A percentile compares a stretch with the other conserved stretches of the same genome.
phyloP scores from a whole-genome alignment of 1,140 invertebrate species.

The Apis cerana region DNA sequence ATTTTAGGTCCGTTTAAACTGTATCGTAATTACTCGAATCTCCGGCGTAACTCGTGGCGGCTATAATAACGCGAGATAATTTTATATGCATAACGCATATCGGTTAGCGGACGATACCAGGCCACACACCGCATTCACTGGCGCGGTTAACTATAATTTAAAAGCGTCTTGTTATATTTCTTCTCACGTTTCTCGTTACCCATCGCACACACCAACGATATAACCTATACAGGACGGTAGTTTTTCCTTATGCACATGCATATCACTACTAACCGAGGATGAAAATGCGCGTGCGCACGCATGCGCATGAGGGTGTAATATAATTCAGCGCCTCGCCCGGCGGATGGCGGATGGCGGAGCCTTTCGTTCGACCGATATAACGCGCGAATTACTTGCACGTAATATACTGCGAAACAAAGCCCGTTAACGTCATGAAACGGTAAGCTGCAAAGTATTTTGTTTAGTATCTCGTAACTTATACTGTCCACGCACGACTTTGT shows the following conservation, averaged over 20 bases:
- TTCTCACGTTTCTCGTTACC: conserved; percentile 44
- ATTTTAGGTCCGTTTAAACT: conserved; percentile 6
- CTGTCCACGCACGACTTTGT: conserved; percentile 44
- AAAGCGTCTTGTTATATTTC: conserved; percentile 50
- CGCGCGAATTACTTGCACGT: conserved; percentile 45
- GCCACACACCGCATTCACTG: conserved; percentile 35
- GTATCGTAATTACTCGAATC: conserved; percentile 27
- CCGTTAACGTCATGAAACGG: conserved; percentile 44
- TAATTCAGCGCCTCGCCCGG: conserved; percentile 30
- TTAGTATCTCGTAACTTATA: conserved; percentile 50
- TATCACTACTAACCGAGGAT: too few species aligned
- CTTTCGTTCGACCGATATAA: conserved; percentile 16
- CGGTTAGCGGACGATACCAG: conserved; percentile 26
- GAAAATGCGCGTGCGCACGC: not conserved
- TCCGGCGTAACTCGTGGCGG: not conserved
- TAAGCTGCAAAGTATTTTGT: conserved; percentile 41
- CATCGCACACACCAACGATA: not conserved
- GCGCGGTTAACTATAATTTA: conserved; percentile 41
- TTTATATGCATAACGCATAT: conserved; percentile 35
- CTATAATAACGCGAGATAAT: conserved; percentile 36
- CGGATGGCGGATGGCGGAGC: not conserved
- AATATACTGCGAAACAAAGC: conserved; percentile 50
- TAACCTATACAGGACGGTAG: not conserved
- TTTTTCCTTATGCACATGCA: too few species aligned
- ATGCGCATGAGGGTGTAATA: conserved; percentile 25